Base-by-base conservation (phyloP, 2,888 invertebrate genomes). In the Andrena camellia region DNA sequence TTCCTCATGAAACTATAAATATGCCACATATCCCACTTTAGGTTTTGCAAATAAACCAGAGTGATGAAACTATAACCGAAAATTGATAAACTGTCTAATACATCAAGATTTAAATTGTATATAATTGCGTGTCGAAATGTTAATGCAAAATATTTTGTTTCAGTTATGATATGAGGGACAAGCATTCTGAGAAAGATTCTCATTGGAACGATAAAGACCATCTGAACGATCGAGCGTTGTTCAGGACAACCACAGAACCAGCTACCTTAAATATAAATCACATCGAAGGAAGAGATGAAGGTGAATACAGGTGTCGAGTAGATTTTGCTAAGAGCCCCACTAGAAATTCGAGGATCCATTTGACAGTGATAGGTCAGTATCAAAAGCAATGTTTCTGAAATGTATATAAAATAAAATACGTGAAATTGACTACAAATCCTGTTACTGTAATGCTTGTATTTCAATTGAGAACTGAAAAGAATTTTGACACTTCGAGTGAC, bases 311-410 rank as follows among this genome's bases (percentile, higher is more conserved):
- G 81, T 98, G 98, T 93, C 94, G 97, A 78, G 97, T 97, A 67
- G 97, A 98, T 94, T 97, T 97, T 94, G 96, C 96, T 90, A 96
- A 96, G 87, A 97, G 97, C 7, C 97, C 97, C 0, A 97, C 97
- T 10, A 96, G 96, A 86, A 97, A 97, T 93, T 96, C 96, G 81
- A 96, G 97, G 91, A 96, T 97, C 83, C 95, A 96, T 85, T 95
- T 98, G 78, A 96, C 96, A 87, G 96, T 97, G 78, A 96, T 97
- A 88, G 97, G 97, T 97, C 93, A 95, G 96, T 94, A 78, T 52
- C 31, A n/a, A 63, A 20, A 20, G n/a, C 1, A 52, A 6, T 26
- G 54, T 42, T 6, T 10, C 23, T 26, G 57, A 26, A 57, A 57
- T 20, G n/a, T 52, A 20, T 26, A 57, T 20, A 57, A 42, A 42